These are phyloP conservation scores for Fringilla coelebs DNA, from an alignment of 2,797 vertebrate genomes.

Conservation along the genomic window DNA sequence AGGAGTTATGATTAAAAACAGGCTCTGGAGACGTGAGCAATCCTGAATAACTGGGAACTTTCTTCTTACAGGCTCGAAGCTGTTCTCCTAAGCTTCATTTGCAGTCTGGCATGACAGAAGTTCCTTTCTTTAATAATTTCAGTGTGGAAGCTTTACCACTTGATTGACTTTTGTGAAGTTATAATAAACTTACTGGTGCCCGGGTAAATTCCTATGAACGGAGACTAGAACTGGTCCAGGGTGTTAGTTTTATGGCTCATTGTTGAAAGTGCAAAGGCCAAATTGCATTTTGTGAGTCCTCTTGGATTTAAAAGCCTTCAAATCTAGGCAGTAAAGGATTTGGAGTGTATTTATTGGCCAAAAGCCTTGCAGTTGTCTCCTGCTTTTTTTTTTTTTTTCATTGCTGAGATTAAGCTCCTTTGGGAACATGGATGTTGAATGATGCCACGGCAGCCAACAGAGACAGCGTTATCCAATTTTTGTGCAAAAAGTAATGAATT, in stretches of 20 bases:
- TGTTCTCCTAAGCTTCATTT: conserved; percentile 14
- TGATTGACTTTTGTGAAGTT: background rate
- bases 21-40: conserved; percentile 7
- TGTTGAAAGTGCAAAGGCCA: conserved; percentile 29
- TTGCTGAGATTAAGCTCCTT: background rate
- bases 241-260: conserved; percentile 28
- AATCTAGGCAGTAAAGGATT: background rate
- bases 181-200: background rate
- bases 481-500: background rate
- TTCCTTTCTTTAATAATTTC: conserved; percentile 28
- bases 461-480: background rate
- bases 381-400: background rate
- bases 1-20: conserved; percentile 65
- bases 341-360: conserved; percentile 18
- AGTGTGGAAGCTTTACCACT: background rate
- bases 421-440: background rate
- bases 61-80: background rate
- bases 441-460: background rate
- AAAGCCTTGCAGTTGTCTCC: background rate
- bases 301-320: conserved; percentile 17
- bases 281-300: conserved; percentile 10
- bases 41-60: conserved; percentile 31
- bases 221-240: background rate
- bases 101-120: conserved; percentile 18
- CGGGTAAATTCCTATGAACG: background rate